Evolutionary conservation across 2,888 invertebrate species (phyloP).

Genomic region (Mamestra brassicae): DNA sequence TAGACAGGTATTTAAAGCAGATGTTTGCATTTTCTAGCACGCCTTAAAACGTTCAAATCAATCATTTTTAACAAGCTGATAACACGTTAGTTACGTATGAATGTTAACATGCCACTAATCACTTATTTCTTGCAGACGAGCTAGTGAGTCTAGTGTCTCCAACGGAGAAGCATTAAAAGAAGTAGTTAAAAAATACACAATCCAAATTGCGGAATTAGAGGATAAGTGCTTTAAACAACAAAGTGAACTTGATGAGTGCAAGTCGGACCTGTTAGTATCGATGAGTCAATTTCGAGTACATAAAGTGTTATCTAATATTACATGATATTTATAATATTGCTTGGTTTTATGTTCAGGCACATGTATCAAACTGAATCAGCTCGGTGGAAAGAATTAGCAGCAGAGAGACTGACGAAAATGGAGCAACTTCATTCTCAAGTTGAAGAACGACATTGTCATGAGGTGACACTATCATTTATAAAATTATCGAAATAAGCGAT

Average conservation of each 20-base stretch:
- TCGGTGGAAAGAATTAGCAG: slow-evolving; percentile 93
- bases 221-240: slow-evolving; percentile 84
- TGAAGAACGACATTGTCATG: slow-evolving; percentile 92
- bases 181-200: slow-evolving; percentile 82
- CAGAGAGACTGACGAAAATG: slow-evolving; percentile 92
- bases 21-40: slow-evolving; percentile 29
- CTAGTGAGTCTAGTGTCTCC: slow-evolving; percentile 71
- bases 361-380: slow-evolving; percentile 83
- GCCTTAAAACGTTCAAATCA: slow-evolving; percentile 63
- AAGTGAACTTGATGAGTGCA: slow-evolving; percentile 84
- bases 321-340: neutral
- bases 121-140: slow-evolving; percentile 78
- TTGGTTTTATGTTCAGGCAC: slow-evolving; percentile 66
- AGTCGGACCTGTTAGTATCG: slow-evolving; percentile 88
- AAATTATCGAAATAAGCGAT: neutral
- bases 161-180: slow-evolving; percentile 78
- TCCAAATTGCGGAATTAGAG: slow-evolving; percentile 83
- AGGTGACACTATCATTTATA: slow-evolving; percentile 75
- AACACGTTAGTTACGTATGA: slow-evolving; percentile 63
- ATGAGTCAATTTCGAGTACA: neutral
- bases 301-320: neutral
- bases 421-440: slow-evolving; percentile 91
- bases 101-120: slow-evolving; percentile 66
- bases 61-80: slow-evolving; percentile 75
- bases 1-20: slow-evolving; percentile 76